Conservation (phyloP, 2,797 vertebrate species). For the Argyrosomus regius region DNA sequence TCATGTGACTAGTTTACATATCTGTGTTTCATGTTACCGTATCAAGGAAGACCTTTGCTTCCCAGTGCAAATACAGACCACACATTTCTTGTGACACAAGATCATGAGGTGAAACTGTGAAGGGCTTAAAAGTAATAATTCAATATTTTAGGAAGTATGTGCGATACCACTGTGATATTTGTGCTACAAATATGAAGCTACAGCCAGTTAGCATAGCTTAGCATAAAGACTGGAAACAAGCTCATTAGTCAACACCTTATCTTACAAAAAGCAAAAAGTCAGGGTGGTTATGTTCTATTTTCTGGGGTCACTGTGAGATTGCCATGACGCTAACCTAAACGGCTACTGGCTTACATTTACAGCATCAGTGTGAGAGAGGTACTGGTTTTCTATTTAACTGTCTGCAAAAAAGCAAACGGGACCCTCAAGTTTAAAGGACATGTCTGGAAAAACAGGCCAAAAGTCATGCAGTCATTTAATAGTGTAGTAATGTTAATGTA, state of each 20-base stretch:
- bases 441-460: constrained; percentile 18
- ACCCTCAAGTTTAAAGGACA: constrained; percentile 16
- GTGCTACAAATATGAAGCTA: not conserved
- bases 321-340: not conserved
- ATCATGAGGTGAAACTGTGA: not conserved
- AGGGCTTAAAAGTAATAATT: not conserved
- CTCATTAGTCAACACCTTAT: too few species aligned
- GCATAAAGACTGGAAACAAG: not conserved
- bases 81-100: not conserved
- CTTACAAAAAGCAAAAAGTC: not conserved
- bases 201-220: not conserved
- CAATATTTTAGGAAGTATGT: not conserved
- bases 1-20: not conserved
- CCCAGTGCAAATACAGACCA: not conserved
- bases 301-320: not conserved
- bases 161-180: too few species aligned
- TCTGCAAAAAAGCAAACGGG: not conserved
- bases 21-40: constrained; percentile 3
- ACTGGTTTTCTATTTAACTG: not conserved
- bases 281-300: not conserved
- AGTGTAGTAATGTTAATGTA: constrained; percentile 31
- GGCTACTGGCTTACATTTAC: not conserved
- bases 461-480: constrained; percentile 24
- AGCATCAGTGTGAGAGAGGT: not conserved
- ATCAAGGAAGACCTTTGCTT: not conserved